Evolutionary conservation across 2,113 vertebrate species (phyloP), one percentile per base, ranked within the genome.

Genomic region (Scomber japonicus): DNA sequence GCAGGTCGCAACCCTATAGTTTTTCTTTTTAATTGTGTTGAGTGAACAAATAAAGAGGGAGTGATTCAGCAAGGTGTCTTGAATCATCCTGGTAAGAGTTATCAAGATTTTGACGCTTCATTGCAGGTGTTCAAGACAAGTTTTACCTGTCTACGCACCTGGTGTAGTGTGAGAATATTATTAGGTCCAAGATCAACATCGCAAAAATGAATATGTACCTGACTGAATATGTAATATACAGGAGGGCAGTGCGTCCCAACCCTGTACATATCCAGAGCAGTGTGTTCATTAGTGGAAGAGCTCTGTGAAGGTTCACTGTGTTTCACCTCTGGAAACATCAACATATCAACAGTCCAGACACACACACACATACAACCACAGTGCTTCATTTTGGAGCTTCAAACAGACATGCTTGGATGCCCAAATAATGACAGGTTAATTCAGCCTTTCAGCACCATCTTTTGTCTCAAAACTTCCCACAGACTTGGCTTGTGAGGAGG

Each of bases 351-450:
- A 82, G 79, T 55, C 60, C 60, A 75, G 51, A 76, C 65, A 48
- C 67, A 10, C 64, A 51, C 65, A 72, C 61, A 50, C 74, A 74
- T 48, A 65, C 69, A 78, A n/a, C 21, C 71, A n/a, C 82, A 62
- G 12, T 27, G 51, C 73, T 81, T 85, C 81, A 68, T 78, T 71
- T 83, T 53, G 56, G 50, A 57, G 64, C 76, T 87, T 90, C 75
- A 87, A 80, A 84, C 77, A 78, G 79, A 76, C 76, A 71, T 68
- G 75, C 69, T 81, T 35, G 61, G 78, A 72, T 88, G 67, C 76
- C 77, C 78, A 82, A 85, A 88, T 90, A 92, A 87, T 92, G 91
- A 90, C 81, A 78, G 82, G 67, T 82, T 89, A 91, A 89, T 92
- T 93, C 86, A 84, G 64, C 66, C 80, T 93, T 93, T 92, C 90